These are phyloP conservation scores for Pteropus alecto DNA, from an alignment of 2,113 vertebrate species.

Conservation along the genomic window DNA sequence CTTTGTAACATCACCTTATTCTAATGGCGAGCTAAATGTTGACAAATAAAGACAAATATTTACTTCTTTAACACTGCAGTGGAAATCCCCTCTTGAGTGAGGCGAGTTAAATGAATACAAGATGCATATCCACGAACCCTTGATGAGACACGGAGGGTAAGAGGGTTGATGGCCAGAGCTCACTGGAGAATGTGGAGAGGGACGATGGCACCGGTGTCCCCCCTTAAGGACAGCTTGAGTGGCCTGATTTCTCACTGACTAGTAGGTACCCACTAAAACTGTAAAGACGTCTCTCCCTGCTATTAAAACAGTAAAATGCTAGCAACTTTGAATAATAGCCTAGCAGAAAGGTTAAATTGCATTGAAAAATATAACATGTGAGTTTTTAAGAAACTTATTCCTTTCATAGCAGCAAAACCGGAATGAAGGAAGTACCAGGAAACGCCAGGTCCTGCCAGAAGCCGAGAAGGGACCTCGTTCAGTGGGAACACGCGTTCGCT, in stretches of 20 bases:
- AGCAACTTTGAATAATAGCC: background rate
- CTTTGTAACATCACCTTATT: background rate
- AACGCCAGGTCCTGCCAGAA: background rate
- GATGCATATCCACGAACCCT: background rate
- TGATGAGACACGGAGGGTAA: background rate
- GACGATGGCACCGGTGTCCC: accelerated
- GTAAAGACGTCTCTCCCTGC: background rate
- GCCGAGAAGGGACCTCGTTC: background rate
- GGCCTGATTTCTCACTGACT: background rate
- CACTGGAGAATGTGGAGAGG: accelerated
- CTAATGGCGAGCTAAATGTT: background rate
- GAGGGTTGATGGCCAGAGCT: background rate
- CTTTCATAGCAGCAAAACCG: background rate
- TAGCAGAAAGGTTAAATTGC: background rate
- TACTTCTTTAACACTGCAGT: too few relatives aligned
- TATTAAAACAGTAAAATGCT: background rate
- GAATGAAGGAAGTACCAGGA: background rate
- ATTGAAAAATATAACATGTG: background rate
- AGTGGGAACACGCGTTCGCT: background rate
- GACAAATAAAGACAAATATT: background rate
- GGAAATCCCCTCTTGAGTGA: background rate
- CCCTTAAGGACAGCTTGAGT: accelerated
- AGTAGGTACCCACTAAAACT: background rate
- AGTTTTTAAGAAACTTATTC: background rate
- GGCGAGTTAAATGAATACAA: background rate